Percentiles rank a stretch among this genome's conserved stretches.
These are phyloP conservation scores for Carcharodon carcharias DNA, from an alignment of 2,797 vertebrate genomes.

Conservation along the genomic window DNA sequence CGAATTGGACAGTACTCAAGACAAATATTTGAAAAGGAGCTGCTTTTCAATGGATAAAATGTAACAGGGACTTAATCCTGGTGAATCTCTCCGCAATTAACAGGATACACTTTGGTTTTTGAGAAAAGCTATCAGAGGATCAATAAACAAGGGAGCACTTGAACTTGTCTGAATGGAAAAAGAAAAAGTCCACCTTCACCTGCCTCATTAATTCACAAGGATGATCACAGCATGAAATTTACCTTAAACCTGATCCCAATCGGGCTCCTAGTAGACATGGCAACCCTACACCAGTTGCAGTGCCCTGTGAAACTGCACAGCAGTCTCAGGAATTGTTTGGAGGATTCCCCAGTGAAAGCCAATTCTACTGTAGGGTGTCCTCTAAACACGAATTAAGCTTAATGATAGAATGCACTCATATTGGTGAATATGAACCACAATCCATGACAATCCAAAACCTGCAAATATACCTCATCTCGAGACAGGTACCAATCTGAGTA, in stretches of 20 bases:
- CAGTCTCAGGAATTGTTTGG: neutral
- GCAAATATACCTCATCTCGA: neutral
- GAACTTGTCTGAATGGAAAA: neutral
- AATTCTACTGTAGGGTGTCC: neutral
- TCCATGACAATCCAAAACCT: neutral
- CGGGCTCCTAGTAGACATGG: neutral
- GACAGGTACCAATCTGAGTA: neutral
- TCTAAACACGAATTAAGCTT: neutral
- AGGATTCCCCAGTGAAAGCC: neutral
- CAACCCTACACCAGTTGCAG: neutral
- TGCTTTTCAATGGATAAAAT: constrained; percentile 15
- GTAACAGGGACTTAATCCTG: constrained; percentile 28
- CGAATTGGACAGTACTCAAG: constrained; percentile 49
- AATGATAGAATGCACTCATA: neutral
- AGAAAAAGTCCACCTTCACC: neutral
- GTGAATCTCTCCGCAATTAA: constrained; percentile 20
- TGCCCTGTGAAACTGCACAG: no score
- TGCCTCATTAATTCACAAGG: constrained; percentile 1
- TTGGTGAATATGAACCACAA: neutral
- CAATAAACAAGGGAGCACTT: constrained; percentile 29
- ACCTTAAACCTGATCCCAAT: neutral
- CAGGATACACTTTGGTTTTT: neutral
- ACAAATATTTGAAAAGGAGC: constrained; percentile 54
- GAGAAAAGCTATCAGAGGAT: neutral
- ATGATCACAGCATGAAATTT: neutral